Conservation (phyloP, 2,113 vertebrate genomes). For the Bathybates hornii region DNA sequence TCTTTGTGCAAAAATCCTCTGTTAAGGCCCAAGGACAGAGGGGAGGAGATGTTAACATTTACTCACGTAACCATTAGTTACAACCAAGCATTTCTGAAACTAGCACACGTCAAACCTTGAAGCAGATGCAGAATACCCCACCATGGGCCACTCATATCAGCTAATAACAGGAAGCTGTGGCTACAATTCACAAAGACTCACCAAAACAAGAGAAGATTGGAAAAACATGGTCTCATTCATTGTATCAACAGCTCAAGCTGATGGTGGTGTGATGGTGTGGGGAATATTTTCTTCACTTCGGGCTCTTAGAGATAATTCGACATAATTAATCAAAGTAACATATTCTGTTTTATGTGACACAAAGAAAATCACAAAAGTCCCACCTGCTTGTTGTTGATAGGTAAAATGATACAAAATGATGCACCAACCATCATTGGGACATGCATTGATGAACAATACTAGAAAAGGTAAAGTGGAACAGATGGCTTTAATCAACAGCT, state of each 20-base stretch:
- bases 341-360: neutral
- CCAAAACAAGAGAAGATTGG: neutral
- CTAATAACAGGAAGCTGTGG: neutral
- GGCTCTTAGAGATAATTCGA: rapidly evolving
- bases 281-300: neutral
- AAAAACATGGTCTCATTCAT: rapidly evolving
- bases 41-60: neutral
- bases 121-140: neutral
- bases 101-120: neutral
- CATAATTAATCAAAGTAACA: neutral
- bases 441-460: neutral
- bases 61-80: neutral
- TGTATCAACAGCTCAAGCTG: neutral
- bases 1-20: neutral
- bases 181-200: neutral
- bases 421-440: neutral
- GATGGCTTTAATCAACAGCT: neutral
- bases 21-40: neutral
- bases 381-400: neutral
- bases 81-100: neutral
- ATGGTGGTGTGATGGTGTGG: neutral
- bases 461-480: neutral
- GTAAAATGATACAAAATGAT: neutral
- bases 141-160: neutral
- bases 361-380: neutral